These are phyloP conservation scores for Psammodynastes pulverulentus DNA, from an alignment of 2,113 vertebrate genomes.

Conservation along the genomic window DNA sequence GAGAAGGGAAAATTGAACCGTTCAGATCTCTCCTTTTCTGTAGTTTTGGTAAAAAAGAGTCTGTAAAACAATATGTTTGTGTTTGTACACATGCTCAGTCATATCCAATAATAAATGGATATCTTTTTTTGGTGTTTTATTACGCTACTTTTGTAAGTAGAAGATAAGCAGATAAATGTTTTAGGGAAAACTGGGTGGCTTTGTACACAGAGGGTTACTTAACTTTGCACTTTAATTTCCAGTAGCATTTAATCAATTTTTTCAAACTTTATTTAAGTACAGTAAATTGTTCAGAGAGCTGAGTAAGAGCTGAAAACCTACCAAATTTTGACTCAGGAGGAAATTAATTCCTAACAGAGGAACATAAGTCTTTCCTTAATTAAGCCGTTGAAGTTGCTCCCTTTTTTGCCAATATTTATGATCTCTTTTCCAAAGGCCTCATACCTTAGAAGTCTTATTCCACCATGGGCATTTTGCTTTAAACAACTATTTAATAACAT, in stretches of 20 bases:
- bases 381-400: conserved; percentile 66
- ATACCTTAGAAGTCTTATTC: conserved; percentile 59
- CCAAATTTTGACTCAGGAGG: conserved; percentile 61
- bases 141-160: neutral
- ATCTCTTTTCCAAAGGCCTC: conserved; percentile 56
- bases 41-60: neutral
- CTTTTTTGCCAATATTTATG: conserved; percentile 51
- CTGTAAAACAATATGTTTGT: neutral
- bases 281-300: conserved; percentile 52
- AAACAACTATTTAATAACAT: conserved; percentile 47
- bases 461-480: conserved; percentile 27
- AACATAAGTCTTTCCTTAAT: conserved; percentile 69
- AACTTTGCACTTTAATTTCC: no score
- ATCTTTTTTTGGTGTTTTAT: neutral
- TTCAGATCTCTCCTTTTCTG: neutral
- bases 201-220: conserved; percentile 1
- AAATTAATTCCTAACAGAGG: conserved; percentile 67
- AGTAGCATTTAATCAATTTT: conserved; percentile 67
- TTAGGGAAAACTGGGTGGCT: neutral
- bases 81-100: neutral
- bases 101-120: neutral
- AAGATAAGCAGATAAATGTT: conserved; percentile 10
- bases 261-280: conserved; percentile 64
- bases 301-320: conserved; percentile 61
- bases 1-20: neutral